Percentiles rank a stretch among this genome's conserved stretches.
phyloP scores from a whole-genome alignment of 1,140 invertebrate genomes.

The Panonychus citri region DNA sequence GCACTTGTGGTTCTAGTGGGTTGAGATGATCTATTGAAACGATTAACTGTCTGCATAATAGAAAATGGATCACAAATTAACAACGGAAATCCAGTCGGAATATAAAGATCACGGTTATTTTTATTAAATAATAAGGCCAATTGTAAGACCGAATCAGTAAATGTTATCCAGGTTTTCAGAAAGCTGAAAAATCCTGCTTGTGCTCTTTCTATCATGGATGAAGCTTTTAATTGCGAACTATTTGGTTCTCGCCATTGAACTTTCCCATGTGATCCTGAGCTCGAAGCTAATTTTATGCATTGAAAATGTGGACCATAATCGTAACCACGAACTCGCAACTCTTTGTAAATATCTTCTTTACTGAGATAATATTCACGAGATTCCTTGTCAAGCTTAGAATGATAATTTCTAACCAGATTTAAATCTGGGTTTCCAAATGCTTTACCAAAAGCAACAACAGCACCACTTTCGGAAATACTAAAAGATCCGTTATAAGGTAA shows the following conservation, averaged over 20 bases:
- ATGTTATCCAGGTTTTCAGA: conserved; percentile 26
- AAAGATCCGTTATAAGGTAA: conserved; percentile 66
- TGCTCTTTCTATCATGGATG: not conserved
- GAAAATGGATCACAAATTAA: conserved; percentile 23
- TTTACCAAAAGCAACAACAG: conserved; percentile 46
- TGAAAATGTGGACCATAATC: conserved; percentile 44
- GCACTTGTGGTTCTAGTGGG: too few species aligned
- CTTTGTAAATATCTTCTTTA: conserved; percentile 28
- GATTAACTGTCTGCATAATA: conserved; percentile 7
- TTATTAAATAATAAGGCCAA: conserved; percentile 18
- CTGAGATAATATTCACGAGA: conserved; percentile 5
- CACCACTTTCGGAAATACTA: conserved; percentile 65
- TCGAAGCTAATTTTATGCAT: conserved; percentile 37
- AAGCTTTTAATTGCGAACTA: not conserved
- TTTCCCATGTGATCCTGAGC: not conserved
- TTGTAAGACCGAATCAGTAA: conserved; percentile 29
- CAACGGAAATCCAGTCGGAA: conserved; percentile 64
- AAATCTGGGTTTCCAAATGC: too few species aligned
- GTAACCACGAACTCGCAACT: conserved; percentile 28
- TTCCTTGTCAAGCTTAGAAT: not conserved
- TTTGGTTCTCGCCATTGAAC: conserved; percentile 21
- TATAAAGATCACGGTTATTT: conserved; percentile 45
- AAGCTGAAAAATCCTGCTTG: not conserved
- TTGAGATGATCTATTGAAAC: too few species aligned
- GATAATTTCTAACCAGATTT: not conserved